Percentiles rank a stretch among this genome's conserved stretches.
Conservation (phyloP, 2,797 vertebrate species). For the Cichlasoma orientale region DNA sequence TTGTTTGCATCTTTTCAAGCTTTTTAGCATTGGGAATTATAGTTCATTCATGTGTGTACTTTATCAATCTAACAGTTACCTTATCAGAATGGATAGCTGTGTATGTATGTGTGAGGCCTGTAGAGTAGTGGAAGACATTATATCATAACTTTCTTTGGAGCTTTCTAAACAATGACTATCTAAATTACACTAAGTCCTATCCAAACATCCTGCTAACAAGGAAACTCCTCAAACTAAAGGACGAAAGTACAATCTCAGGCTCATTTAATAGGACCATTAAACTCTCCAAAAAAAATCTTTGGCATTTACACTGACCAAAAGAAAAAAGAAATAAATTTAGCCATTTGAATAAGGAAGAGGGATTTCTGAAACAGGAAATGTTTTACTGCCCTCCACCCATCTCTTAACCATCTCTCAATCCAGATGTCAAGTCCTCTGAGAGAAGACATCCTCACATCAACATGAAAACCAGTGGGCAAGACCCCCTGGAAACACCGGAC, state of each 20-base stretch:
- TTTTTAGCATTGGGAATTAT: background rate
- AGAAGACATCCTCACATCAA: constrained; percentile 58
- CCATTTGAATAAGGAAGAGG: constrained; percentile 18
- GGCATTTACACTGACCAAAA: constrained; percentile 16
- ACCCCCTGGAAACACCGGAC: constrained; percentile 38
- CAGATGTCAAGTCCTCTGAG: constrained; percentile 75
- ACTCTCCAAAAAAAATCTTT: background rate
- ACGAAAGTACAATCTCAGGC: background rate
- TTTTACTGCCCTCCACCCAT: constrained; percentile 67
- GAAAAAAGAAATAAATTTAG: background rate
- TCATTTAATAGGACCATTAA: constrained; percentile 10
- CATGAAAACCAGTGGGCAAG: constrained; percentile 58
- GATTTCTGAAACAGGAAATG: constrained; percentile 65
- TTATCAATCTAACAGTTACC: background rate
- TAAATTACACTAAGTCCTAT: constrained; percentile 13
- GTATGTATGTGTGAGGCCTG: background rate
- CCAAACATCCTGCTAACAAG: constrained; percentile 44
- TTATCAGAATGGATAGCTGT: background rate
- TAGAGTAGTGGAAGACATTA: background rate
- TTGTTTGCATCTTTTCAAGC: background rate
- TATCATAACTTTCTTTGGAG: constrained; percentile 4
- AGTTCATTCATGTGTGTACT: background rate
- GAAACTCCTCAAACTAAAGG: background rate
- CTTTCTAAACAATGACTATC: constrained; percentile 26
- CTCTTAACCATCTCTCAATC: constrained; percentile 55